These are phyloP conservation scores for Acrocephalus scirpaceus DNA, from an alignment of 2,797 vertebrate species.

Conservation along the genomic window DNA sequence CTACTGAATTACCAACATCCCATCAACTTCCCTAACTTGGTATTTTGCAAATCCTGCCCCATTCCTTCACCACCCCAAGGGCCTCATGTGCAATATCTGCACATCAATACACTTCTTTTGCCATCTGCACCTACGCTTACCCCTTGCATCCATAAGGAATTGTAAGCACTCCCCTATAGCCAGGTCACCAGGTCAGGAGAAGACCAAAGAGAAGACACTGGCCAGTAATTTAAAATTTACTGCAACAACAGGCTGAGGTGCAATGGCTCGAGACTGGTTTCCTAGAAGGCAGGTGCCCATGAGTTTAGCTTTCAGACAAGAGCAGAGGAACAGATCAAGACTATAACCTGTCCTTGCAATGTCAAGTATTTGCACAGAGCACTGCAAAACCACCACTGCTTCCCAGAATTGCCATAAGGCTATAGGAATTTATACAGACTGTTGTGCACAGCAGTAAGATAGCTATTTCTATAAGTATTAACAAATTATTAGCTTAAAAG, in stretches of 20 bases:
- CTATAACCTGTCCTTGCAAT: background rate
- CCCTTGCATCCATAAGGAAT: background rate
- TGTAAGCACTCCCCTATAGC: accelerated
- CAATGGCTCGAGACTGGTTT: background rate
- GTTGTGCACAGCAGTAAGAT: background rate
- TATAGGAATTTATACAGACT: background rate
- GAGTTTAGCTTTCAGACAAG: background rate
- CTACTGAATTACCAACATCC: background rate
- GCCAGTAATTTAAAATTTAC: background rate
- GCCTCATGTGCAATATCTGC: background rate
- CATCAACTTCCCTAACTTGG: background rate
- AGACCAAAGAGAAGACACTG: background rate
- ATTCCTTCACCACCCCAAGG: background rate
- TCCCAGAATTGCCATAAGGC: background rate
- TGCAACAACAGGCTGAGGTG: background rate
- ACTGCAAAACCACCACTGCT: background rate
- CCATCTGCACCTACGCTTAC: accelerated
- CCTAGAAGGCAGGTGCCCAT: background rate
- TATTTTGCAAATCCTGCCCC: background rate
- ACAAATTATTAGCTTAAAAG: background rate
- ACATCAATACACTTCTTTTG: accelerated
- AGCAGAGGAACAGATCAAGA: background rate
- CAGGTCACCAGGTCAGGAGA: background rate
- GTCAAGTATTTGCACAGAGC: background rate
- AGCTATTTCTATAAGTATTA: background rate